Conservation (phyloP, 37 sponge, comb jelly and placozoan genomes). For the Axinella damicornis region DNA sequence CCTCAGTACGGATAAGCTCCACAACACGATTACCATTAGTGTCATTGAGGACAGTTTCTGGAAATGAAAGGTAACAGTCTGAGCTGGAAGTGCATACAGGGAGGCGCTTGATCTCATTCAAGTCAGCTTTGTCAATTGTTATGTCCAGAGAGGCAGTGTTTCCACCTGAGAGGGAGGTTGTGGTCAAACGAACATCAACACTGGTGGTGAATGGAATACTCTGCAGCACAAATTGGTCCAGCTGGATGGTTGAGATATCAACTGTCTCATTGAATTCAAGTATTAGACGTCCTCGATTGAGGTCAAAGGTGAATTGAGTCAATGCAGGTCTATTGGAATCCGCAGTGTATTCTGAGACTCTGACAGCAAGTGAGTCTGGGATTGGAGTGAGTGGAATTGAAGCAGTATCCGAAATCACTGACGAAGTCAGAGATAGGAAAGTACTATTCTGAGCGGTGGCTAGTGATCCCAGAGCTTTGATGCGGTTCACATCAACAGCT, state of each 20-base stretch:
- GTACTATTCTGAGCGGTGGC: slow-evolving; percentile 65
- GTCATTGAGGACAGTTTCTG: slow-evolving; percentile 68
- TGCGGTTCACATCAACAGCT: slow-evolving; percentile 52
- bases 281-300: slow-evolving; percentile 66
- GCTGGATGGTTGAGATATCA: slow-evolving; percentile 52
- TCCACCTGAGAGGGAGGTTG: slow-evolving; percentile 18
- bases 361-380: slow-evolving; percentile 8
- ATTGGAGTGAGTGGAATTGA: slow-evolving; percentile 37
- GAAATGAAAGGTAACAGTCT: slow-evolving; percentile 82
- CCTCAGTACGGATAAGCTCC: slow-evolving; percentile 9
- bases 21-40: slow-evolving; percentile 71
- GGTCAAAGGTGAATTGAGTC: slow-evolving; percentile 59
- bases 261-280: slow-evolving; percentile 86
- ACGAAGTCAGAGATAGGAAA: slow-evolving; percentile 50
- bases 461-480: slow-evolving; percentile 66
- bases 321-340: slow-evolving; percentile 68
- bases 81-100: slow-evolving; percentile 64
- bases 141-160: slow-evolving; percentile 29
- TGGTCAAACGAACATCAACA: slow-evolving; percentile 23
- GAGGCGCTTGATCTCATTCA: slow-evolving; percentile 79
- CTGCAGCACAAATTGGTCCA: slow-evolving; percentile 51
- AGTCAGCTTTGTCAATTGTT: slow-evolving; percentile 42
- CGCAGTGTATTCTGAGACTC: slow-evolving; percentile 28
- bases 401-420: slow-evolving; percentile 60
- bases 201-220: slow-evolving; percentile 34